Conservation (phyloP, 2,113 vertebrate species). For the Platycercus adscitus region DNA sequence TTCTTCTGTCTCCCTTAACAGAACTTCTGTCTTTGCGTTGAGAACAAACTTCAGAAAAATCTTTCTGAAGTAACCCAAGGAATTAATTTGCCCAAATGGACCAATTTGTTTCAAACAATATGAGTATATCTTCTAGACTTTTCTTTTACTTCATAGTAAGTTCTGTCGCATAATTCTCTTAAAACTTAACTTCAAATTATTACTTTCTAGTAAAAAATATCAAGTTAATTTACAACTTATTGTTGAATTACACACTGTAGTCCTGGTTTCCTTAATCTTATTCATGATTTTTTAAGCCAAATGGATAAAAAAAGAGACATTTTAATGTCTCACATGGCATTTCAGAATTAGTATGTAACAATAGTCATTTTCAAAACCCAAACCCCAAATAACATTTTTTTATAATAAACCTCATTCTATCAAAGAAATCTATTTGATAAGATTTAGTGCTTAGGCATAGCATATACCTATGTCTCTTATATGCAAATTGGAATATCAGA, state of each 20-base stretch:
- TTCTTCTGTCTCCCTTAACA: not conserved
- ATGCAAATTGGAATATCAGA: not conserved
- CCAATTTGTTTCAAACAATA: not conserved
- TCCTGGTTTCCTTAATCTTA: not conserved
- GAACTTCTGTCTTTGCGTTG: not conserved
- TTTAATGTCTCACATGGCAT: rapidly evolving
- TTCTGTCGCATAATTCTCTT: not conserved
- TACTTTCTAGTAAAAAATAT: not conserved
- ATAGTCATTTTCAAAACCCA: rapidly evolving
- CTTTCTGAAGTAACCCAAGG: not conserved
- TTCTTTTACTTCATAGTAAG: not conserved
- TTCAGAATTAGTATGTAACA: not conserved
- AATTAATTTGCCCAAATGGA: not conserved
- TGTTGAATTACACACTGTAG: rapidly evolving
- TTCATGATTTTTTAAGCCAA: not conserved
- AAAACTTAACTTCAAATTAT: not conserved
- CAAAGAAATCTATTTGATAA: not conserved
- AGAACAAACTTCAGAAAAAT: not conserved
- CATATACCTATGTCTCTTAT: not conserved
- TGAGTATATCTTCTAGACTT: not conserved
- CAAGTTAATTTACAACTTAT: not conserved
- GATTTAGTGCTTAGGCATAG: not conserved
- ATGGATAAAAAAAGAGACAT: rapidly evolving
- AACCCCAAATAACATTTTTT: not conserved
- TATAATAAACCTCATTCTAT: not conserved